Evolutionary conservation across 2,113 vertebrate species (phyloP).

Genomic region (Tragulus kanchil): DNA sequence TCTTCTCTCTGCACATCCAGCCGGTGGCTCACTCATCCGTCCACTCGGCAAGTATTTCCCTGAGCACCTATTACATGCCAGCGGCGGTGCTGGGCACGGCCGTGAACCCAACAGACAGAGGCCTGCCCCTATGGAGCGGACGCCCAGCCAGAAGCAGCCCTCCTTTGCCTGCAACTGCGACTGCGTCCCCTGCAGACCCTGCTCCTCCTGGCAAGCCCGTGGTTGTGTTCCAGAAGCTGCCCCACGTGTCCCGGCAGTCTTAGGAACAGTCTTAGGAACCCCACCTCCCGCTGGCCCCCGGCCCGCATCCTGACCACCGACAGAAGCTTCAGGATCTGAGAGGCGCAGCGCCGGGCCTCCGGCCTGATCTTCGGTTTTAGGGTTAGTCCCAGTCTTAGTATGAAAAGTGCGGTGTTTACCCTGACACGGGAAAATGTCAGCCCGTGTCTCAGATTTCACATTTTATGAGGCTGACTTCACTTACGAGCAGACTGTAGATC

Average conservation of each 20-base stretch:
- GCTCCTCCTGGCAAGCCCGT: too few relatives aligned
- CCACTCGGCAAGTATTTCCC: background rate
- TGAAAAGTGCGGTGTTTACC: background rate
- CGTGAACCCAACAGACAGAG: background rate
- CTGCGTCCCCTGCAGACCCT: background rate
- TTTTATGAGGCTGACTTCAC: background rate
- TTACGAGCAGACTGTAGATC: accelerated
- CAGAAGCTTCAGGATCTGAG: background rate
- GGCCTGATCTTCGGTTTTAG: accelerated
- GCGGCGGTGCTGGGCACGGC: background rate
- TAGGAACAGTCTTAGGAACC: accelerated
- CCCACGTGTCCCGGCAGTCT: too few relatives aligned
- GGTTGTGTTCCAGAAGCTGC: background rate
- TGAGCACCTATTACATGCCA: background rate
- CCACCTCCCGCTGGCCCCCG: accelerated
- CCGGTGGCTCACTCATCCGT: accelerated
- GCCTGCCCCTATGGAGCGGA: background rate
- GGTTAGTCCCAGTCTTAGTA: background rate
- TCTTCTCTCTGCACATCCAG: background rate
- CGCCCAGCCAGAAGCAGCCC: accelerated
- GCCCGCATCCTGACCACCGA: accelerated
- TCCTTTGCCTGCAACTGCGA: accelerated
- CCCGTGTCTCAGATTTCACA: background rate
- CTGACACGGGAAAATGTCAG: background rate
- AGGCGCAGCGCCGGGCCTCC: background rate